These are phyloP conservation scores for Phymorhynchus buccinoides DNA, from an alignment of 1,140 invertebrate species.

Conservation along the genomic window DNA sequence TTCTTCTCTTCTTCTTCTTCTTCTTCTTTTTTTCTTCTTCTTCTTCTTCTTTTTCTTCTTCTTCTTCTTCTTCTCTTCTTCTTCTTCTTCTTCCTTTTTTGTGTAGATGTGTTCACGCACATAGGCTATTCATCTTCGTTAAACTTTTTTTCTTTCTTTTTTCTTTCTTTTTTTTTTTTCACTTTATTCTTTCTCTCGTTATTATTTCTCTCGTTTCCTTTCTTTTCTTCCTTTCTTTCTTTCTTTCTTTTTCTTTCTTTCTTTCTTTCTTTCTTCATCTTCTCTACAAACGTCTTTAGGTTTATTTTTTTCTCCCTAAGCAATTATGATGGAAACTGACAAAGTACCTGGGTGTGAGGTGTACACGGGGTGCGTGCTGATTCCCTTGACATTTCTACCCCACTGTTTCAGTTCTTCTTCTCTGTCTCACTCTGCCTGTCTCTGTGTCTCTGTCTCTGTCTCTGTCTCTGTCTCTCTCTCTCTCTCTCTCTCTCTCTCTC, in stretches of 20 bases:
- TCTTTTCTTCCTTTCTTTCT: not conserved
- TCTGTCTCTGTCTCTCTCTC: conserved; percentile 15
- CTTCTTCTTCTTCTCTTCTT: not conserved
- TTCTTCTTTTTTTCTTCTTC: not conserved
- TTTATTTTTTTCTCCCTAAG: too few relatives aligned
- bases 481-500: not conserved
- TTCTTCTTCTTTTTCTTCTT: not conserved
- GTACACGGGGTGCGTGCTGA: too few relatives aligned
- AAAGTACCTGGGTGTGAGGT: too few relatives aligned
- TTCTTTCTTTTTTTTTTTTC: not conserved
- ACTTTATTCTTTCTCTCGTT: not conserved
- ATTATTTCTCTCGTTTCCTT: not conserved
- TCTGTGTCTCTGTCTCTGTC: conserved; percentile 14
- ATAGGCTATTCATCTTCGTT: not conserved
- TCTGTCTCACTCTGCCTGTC: not conserved
- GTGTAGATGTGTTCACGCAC: not conserved
- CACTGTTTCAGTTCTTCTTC: too few relatives aligned
- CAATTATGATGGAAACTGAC: too few relatives aligned
- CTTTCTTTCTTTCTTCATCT: not conserved
- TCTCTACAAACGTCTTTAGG: not conserved
- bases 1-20: not conserved
- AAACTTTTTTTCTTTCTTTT: not conserved
- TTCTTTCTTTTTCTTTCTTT: not conserved
- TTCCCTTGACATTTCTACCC: too few relatives aligned
- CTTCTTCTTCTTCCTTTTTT: not conserved